Evolutionary conservation across 2,113 vertebrate species (phyloP).

Genomic region (Megaceryle maxima): DNA sequence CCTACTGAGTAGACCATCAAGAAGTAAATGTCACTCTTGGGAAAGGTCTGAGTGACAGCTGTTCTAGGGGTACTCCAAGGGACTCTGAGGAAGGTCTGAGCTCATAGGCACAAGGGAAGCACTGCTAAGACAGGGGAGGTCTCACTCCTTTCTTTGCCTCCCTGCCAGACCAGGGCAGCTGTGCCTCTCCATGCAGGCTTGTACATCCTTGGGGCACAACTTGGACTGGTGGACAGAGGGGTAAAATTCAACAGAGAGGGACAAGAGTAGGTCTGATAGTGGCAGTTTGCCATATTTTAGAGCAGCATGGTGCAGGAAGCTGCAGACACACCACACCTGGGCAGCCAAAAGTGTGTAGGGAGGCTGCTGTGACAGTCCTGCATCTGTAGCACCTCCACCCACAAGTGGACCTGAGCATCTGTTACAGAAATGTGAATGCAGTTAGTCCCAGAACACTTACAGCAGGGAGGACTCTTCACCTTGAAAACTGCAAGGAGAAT

Average conservation of each 20-base stretch:
- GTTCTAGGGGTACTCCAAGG: not conserved
- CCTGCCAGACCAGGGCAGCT: not conserved
- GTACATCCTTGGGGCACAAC: not conserved
- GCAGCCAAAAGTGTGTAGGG: fast-evolving
- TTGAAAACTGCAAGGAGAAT: not conserved
- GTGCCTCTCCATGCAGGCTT: not conserved
- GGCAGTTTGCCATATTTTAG: not conserved
- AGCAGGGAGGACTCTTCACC: not conserved
- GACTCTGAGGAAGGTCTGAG: not conserved
- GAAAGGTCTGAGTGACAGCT: not conserved
- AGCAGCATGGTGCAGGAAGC: not conserved
- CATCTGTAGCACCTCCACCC: not conserved
- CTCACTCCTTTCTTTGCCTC: not conserved
- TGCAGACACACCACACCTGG: not conserved
- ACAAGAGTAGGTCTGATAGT: not conserved
- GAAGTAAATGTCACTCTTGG: not conserved
- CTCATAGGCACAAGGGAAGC: fast-evolving
- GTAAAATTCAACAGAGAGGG: not conserved
- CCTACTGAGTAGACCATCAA: not conserved
- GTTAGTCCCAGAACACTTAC: not conserved
- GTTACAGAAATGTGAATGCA: not conserved
- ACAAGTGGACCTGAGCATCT: not conserved
- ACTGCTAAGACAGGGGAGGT: fast-evolving
- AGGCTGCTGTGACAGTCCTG: not conserved
- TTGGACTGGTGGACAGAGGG: fast-evolving